Evolutionary conservation across 2,888 invertebrate genomes (phyloP).

Genomic region (Maniola hyperantus): DNA sequence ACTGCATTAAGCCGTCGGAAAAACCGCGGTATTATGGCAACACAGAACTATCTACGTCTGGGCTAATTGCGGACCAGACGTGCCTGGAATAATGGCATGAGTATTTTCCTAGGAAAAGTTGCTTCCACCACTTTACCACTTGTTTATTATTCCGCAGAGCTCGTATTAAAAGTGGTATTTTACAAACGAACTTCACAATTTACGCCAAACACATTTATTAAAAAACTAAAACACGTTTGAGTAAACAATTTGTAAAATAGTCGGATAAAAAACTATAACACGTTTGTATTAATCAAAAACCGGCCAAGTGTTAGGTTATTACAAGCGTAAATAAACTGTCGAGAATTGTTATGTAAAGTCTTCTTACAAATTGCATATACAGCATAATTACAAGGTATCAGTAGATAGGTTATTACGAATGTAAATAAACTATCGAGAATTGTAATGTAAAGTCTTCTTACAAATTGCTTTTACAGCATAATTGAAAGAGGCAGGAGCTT

Average conservation of each 20-base stretch:
- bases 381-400: too few relatives aligned
- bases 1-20: slow-evolving; percentile 53
- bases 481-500: too few relatives aligned
- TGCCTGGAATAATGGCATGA: slow-evolving; percentile 57
- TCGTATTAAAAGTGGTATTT: slow-evolving; percentile 18
- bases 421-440: not conserved
- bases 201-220: not conserved
- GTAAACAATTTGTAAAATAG: not conserved
- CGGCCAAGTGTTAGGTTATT: too few relatives aligned
- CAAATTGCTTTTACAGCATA: not conserved
- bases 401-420: too few relatives aligned
- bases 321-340: not conserved
- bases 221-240: not conserved
- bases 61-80: slow-evolving; percentile 64
- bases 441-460: not conserved
- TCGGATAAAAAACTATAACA: too few relatives aligned
- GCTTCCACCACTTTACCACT: slow-evolving; percentile 38
- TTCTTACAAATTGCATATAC: not conserved
- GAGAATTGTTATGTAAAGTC: not conserved
- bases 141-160: slow-evolving; percentile 19
- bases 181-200: slow-evolving; percentile 10
- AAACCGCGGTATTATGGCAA: slow-evolving; percentile 48
- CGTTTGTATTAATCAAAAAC: too few relatives aligned
- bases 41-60: slow-evolving; percentile 46
- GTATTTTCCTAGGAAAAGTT: slow-evolving; percentile 43